Conservation (phyloP, 2,888 invertebrate genomes). For the Synergus gifuensis region DNA sequence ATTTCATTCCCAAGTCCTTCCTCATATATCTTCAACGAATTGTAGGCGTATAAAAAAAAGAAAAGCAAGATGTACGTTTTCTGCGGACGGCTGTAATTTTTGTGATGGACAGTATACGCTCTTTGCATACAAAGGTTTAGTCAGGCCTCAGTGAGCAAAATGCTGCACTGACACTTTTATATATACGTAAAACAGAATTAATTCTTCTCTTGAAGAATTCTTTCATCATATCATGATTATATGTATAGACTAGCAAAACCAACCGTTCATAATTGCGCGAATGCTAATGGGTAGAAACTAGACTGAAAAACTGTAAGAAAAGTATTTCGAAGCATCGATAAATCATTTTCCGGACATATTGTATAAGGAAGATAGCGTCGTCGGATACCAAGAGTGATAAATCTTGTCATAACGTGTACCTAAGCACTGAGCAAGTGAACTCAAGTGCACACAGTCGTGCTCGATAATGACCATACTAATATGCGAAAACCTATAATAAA, state of each 20-base stretch:
- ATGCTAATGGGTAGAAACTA: neutral
- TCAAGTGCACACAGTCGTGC: slow-evolving; percentile 18
- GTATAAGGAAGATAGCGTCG: slow-evolving; percentile 24
- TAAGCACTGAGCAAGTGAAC: slow-evolving; percentile 7
- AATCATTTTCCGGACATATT: neutral
- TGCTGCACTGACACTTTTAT: no score
- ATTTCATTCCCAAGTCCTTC: slow-evolving; percentile 27
- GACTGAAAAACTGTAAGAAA: neutral
- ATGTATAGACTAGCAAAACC: neutral
- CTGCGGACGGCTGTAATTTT: slow-evolving; percentile 3
- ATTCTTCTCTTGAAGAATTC: no score
- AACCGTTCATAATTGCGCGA: neutral
- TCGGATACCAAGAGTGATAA: slow-evolving; percentile 28
- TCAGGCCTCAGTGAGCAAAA: neutral
- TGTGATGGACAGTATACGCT: neutral
- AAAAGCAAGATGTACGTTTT: slow-evolving; percentile 5
- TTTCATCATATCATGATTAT: no score
- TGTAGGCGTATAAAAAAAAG: slow-evolving; percentile 15
- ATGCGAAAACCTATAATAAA: slow-evolving; percentile 36
- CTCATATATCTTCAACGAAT: slow-evolving; percentile 11
- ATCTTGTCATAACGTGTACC: slow-evolving; percentile 32
- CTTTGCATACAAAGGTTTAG: slow-evolving; percentile 28
- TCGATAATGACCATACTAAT: slow-evolving; percentile 26
- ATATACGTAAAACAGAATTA: no score
- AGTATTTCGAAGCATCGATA: neutral